phyloP scores from a whole-genome alignment of 2,888 invertebrate genomes.

The Tricholauxania praeusta region DNA sequence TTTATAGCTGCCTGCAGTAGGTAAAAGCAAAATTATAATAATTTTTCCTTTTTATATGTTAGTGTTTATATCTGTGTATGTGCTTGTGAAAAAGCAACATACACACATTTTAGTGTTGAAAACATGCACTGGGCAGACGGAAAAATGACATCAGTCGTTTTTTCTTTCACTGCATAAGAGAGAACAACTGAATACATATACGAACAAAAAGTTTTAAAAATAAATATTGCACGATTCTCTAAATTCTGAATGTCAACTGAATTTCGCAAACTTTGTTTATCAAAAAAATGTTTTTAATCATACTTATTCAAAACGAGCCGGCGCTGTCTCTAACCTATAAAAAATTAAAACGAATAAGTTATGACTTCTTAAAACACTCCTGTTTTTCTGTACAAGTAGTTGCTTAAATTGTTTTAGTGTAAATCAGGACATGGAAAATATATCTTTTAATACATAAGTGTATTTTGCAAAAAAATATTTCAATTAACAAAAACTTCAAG shows the following conservation, averaged over 20 bases:
- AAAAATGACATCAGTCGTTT: conserved; percentile 1
- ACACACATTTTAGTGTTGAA: not conserved
- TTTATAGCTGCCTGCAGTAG: not conserved
- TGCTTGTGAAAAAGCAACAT: not conserved
- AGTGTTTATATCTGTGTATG: too few relatives aligned
- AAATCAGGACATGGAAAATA: not conserved
- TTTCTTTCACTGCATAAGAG: too few relatives aligned
- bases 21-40: not conserved
- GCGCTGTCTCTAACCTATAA: too few relatives aligned
- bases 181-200: too few relatives aligned
- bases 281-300: too few relatives aligned
- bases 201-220: too few relatives aligned
- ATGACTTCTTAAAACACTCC: not conserved
- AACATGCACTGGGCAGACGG: not conserved
- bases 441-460: not conserved
- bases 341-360: too few relatives aligned
- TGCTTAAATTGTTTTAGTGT: not conserved
- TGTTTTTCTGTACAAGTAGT: not conserved
- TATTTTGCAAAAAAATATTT: conserved; percentile 1
- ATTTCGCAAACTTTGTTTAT: too few relatives aligned
- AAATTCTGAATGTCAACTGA: too few relatives aligned
- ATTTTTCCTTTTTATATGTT: not conserved
- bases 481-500: not conserved
- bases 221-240: too few relatives aligned
- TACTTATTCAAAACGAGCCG: too few relatives aligned